These are phyloP conservation scores for Autographa pulchrina DNA, from an alignment of 2,888 invertebrate genomes.

Conservation along the genomic window DNA sequence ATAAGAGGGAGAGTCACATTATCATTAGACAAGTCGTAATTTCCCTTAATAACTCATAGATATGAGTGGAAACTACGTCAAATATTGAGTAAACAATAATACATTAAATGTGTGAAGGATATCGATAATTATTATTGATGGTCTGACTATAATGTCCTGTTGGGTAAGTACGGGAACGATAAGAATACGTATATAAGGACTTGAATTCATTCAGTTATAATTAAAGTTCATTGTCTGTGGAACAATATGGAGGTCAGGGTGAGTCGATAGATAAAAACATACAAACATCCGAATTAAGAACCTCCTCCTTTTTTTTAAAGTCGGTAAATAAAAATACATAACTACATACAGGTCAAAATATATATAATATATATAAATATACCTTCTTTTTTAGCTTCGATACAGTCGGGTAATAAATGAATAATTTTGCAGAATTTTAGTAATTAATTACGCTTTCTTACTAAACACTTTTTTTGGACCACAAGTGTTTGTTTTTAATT, in stretches of 20 bases:
- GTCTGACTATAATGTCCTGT: not conserved
- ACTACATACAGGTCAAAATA: too few relatives aligned
- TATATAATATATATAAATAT: too few relatives aligned
- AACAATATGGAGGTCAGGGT: not conserved
- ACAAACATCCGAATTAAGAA: too few relatives aligned
- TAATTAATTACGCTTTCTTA: too few relatives aligned
- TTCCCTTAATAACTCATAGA: not conserved
- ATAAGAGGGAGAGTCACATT: not conserved
- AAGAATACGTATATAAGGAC: slow-evolving; percentile 1
- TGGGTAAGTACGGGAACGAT: not conserved
- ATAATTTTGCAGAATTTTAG: too few relatives aligned
- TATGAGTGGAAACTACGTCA: not conserved
- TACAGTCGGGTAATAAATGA: too few relatives aligned
- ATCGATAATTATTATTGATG: slow-evolving; percentile 1
- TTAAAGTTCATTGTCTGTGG: not conserved
- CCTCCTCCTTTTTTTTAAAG: too few relatives aligned
- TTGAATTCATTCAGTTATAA: not conserved
- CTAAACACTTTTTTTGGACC: too few relatives aligned
- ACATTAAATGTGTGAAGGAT: not conserved
- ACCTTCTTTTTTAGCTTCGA: too few relatives aligned
- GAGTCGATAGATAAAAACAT: not conserved
- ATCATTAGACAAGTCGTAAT: not conserved
- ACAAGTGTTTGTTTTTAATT: too few relatives aligned
- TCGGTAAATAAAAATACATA: too few relatives aligned
- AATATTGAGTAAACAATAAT: not conserved